Conservation (phyloP, 2,888 invertebrate genomes). For the Limnephilus lunatus region DNA sequence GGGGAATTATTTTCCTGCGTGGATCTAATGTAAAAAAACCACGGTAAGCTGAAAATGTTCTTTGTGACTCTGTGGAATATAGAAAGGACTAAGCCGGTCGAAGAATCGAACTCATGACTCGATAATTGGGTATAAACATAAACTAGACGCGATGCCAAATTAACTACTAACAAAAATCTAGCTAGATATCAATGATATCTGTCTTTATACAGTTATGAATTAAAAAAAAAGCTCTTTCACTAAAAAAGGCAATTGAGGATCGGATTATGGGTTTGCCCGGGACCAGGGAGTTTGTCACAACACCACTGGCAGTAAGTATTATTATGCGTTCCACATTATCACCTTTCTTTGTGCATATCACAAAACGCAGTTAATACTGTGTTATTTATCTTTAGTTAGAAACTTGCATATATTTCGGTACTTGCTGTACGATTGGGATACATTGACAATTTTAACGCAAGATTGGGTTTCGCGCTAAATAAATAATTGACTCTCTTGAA, state of each 20-base stretch:
- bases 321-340: not conserved
- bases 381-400: not conserved
- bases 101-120: too few species aligned
- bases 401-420: not conserved
- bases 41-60: too few species aligned
- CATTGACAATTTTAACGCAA: not conserved
- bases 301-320: not conserved
- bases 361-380: not conserved
- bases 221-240: not conserved
- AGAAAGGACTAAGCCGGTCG: too few species aligned
- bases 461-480: not conserved
- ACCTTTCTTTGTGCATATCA: constrained; percentile 14
- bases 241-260: not conserved
- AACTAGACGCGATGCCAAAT: too few species aligned
- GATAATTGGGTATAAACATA: too few species aligned
- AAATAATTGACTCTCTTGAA: not conserved
- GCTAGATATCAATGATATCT: too few species aligned
- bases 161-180: too few species aligned
- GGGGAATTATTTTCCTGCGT: too few species aligned
- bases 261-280: not conserved
- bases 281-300: not conserved
- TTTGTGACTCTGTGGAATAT: too few species aligned
- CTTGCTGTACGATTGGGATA: not conserved
- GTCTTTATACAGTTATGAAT: too few species aligned
- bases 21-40: too few species aligned